A percentile compares a stretch with the other conserved stretches of the same genome.
Conservation (phyloP, 2,888 invertebrate species). For the Caenorhabditis imperialis region DNA sequence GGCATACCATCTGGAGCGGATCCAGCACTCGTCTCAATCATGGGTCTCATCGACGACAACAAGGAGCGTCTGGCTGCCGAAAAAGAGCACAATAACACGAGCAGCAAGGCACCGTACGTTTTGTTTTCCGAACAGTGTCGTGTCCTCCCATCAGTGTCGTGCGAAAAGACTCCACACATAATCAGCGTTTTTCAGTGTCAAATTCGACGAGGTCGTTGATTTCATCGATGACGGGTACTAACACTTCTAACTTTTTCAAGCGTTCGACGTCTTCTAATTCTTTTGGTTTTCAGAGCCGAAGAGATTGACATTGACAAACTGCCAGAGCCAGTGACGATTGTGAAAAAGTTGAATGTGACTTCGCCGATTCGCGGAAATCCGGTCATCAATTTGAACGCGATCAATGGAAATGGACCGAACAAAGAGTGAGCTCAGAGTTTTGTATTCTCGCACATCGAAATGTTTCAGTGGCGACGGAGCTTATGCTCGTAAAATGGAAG, state of each 20-base stretch:
- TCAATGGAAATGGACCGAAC: neutral
- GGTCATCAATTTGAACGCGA: constrained; percentile 15
- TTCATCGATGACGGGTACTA: constrained; percentile 50
- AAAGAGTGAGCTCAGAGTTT: neutral
- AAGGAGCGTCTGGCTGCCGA: constrained; percentile 20
- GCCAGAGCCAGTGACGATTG: neutral
- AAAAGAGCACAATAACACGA: constrained; percentile 3
- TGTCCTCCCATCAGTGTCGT: neutral
- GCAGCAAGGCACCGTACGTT: constrained; percentile 26
- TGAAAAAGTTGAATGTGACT: constrained; percentile 1
- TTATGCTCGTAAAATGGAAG: constrained; percentile 1
- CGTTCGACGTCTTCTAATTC: no score
- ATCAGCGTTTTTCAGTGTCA: constrained; percentile 44
- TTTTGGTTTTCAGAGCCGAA: constrained; percentile 34
- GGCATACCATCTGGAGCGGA: neutral
- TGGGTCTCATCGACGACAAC: constrained; percentile 33
- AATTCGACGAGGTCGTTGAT: constrained; percentile 38
- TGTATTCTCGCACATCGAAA: no score
- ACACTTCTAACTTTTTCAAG: constrained; percentile 12
- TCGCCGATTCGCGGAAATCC: constrained; percentile 43
- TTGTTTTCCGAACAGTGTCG: neutral
- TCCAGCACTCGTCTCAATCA: constrained; percentile 23
- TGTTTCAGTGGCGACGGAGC: neutral
- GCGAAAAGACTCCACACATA: neutral
- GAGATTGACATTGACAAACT: constrained; percentile 12